Evolutionary conservation across 2,797 vertebrate genomes (phyloP).

Genomic region (Urocyon cinereoargenteus): DNA sequence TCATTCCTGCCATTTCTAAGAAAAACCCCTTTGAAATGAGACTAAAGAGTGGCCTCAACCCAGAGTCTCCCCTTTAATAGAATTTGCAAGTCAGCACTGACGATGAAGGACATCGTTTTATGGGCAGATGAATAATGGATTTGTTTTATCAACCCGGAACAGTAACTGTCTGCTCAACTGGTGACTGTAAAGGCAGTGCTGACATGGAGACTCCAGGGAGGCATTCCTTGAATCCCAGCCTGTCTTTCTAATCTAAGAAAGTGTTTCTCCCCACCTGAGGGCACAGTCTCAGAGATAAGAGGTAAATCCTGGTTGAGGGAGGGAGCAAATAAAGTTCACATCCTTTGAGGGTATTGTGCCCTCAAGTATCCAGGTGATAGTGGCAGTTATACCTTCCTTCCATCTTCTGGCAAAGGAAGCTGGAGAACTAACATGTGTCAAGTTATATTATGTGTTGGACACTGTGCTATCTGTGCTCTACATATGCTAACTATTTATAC

Average conservation of each 20-base stretch:
- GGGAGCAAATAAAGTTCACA: background rate
- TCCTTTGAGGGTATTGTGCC: background rate
- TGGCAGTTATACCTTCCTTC: background rate
- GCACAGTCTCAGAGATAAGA: background rate
- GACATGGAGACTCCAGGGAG: background rate
- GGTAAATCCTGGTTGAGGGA: background rate
- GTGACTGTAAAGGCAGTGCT: background rate
- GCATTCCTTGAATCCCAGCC: background rate
- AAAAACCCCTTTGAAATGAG: slow-evolving; percentile 46
- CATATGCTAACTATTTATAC: background rate
- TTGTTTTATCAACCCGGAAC: slow-evolving; percentile 8
- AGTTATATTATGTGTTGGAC: background rate
- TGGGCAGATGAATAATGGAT: slow-evolving; percentile 50
- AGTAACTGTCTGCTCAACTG: background rate
- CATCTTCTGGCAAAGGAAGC: background rate
- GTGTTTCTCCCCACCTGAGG: background rate
- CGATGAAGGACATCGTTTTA: background rate
- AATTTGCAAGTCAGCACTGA: slow-evolving; percentile 40
- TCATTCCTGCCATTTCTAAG: slow-evolving; percentile 40
- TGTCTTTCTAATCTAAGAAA: background rate
- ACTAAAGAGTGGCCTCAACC: background rate
- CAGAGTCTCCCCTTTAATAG: slow-evolving; percentile 67
- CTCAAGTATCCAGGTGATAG: background rate
- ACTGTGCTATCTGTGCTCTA: background rate
- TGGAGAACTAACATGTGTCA: background rate